Conservation (phyloP, 2,113 vertebrate species). For the Rhipidura dahli region DNA sequence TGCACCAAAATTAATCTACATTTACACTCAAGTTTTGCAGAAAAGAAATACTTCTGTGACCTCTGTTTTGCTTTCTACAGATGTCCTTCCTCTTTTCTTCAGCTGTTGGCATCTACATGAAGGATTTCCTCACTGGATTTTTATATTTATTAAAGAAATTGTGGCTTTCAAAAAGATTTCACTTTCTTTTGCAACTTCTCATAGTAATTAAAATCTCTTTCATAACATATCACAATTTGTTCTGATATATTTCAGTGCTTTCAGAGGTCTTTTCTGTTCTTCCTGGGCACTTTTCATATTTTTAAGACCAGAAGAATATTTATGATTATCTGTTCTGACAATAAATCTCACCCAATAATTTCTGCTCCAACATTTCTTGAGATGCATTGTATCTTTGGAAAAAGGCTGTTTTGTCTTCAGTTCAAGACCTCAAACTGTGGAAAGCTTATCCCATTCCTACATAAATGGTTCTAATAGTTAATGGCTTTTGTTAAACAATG, state of each 20-base stretch:
- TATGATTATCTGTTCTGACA: slow-evolving; percentile 26
- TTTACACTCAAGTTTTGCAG: neutral
- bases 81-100: neutral
- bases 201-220: neutral
- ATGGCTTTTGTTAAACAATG: neutral
- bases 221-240: neutral
- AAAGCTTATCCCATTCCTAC: neutral
- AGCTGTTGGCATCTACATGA: neutral
- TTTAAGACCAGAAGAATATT: neutral
- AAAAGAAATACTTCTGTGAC: neutral
- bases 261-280: neutral
- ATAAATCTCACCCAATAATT: neutral
- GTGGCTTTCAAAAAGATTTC: neutral
- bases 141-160: neutral
- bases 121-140: neutral
- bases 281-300: neutral
- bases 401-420: neutral
- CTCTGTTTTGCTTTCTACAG: neutral
- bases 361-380: slow-evolving; percentile 14
- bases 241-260: neutral
- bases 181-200: neutral
- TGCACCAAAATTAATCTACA: neutral
- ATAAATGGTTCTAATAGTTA: neutral
- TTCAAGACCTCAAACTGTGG: neutral
- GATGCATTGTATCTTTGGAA: neutral